A percentile compares a stretch with the other conserved stretches of the same genome.
Evolutionary conservation across 1,140 invertebrate species (phyloP).

Genomic region (Plectrocnemia conspersa): DNA sequence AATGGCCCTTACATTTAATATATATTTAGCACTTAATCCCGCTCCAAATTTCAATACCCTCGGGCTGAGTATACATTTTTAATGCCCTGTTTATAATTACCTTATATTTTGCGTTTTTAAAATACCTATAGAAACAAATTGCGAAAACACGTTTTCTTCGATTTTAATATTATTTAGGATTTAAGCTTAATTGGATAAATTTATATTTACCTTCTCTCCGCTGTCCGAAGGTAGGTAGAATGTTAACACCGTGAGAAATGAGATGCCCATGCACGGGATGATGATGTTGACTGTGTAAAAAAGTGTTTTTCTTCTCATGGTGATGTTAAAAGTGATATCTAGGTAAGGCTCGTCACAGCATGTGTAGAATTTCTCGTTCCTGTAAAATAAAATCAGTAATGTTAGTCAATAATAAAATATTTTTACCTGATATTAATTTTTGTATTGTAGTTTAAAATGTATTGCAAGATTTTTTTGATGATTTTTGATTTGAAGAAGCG

Average conservation of each 20-base stretch:
- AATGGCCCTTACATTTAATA: too few species aligned
- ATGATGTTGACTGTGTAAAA: slow-evolving; percentile 98
- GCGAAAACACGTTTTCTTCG: background rate
- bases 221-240: slow-evolving; percentile 99
- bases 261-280: slow-evolving; percentile 96
- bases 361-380: slow-evolving; percentile 93
- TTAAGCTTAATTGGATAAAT: too few species aligned
- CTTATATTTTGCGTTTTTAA: background rate
- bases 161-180: background rate
- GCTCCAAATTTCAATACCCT: too few species aligned
- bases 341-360: slow-evolving; percentile 95
- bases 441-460: too few species aligned
- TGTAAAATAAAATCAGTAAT: slow-evolving; percentile 43
- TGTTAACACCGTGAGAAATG: slow-evolving; percentile 95
- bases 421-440: too few species aligned
- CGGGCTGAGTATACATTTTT: too few species aligned
- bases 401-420: slow-evolving; percentile 7
- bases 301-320: slow-evolving; percentile 92
- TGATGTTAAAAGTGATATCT: slow-evolving; percentile 99
- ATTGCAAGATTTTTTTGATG: too few species aligned
- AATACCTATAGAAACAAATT: background rate
- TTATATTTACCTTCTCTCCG: slow-evolving; percentile 98
- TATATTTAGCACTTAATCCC: too few species aligned
- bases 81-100: background rate
- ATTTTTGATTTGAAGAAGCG: too few species aligned